Evolutionary conservation across 1,140 invertebrate genomes (phyloP).

Genomic region (Episyrphus balteatus): DNA sequence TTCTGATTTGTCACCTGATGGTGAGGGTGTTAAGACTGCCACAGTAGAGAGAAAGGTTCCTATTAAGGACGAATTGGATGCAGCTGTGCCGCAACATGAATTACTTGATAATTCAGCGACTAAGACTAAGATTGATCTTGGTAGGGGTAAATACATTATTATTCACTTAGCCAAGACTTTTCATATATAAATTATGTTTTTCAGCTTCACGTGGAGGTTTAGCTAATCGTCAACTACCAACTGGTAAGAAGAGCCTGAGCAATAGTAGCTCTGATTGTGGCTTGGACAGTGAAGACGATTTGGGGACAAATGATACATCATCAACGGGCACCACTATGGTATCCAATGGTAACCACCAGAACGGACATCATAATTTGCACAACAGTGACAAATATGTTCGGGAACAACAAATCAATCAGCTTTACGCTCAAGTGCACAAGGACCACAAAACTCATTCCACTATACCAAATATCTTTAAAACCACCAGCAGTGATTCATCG

Average conservation of each 20-base stretch:
- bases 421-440: constrained; percentile 36
- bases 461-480: constrained; percentile 29
- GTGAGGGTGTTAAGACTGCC: constrained; percentile 56
- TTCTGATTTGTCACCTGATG: constrained; percentile 57
- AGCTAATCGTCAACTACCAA: constrained; percentile 44
- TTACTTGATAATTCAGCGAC: constrained; percentile 77
- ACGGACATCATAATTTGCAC: constrained; percentile 13
- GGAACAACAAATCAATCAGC: constrained; percentile 32
- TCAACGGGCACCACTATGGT: constrained; percentile 3
- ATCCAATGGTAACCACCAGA: background rate
- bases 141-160: constrained; percentile 36
- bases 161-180: background rate
- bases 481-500: constrained; percentile 28
- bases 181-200: constrained; percentile 9
- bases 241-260: constrained; percentile 21
- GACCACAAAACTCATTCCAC: constrained; percentile 26
- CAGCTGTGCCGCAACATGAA: constrained; percentile 71
- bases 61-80: constrained; percentile 70
- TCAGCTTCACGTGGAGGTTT: constrained; percentile 49
- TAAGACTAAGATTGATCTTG: constrained; percentile 78
- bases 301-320: constrained; percentile 2
- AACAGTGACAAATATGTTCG: constrained; percentile 28
- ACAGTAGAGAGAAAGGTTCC: constrained; percentile 63
- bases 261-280: constrained; percentile 34
- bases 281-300: constrained; percentile 20